These are phyloP conservation scores for Brachyistius frenatus DNA, from an alignment of 2,113 vertebrate genomes.

Conservation along the genomic window DNA sequence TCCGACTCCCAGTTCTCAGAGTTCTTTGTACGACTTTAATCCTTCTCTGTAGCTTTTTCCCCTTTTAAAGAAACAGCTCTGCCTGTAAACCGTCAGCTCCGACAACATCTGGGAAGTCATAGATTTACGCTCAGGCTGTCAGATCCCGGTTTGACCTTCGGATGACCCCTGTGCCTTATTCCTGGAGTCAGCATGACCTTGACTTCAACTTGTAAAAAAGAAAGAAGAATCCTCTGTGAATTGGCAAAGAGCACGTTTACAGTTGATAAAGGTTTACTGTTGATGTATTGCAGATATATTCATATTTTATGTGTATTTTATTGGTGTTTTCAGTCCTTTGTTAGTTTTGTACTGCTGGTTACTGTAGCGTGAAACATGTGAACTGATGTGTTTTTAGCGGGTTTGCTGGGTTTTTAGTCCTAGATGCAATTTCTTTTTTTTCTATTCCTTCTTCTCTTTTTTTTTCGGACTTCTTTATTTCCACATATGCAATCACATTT, in stretches of 20 bases:
- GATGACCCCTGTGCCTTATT: constrained; percentile 74
- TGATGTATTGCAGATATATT: constrained; percentile 50
- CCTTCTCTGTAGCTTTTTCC: constrained; percentile 15
- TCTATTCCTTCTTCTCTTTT: constrained; percentile 38
- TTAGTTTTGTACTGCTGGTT: constrained; percentile 63
- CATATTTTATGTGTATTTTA: constrained; percentile 46
- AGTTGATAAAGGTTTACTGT: constrained; percentile 64
- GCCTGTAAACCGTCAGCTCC: not conserved
- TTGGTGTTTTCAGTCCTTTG: constrained; percentile 40
- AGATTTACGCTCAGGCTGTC: constrained; percentile 8
- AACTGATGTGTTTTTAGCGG: constrained; percentile 36
- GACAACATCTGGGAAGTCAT: not conserved
- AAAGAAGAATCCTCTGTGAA: constrained; percentile 46
- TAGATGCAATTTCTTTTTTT: constrained; percentile 50
- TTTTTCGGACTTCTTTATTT: constrained; percentile 58
- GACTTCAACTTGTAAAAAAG: constrained; percentile 11
- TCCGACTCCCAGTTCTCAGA: not conserved
- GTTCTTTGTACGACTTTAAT: constrained; percentile 10
- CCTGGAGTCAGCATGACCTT: constrained; percentile 25
- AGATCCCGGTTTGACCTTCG: constrained; percentile 23
- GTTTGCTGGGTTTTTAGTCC: constrained; percentile 55
- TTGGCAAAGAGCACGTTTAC: constrained; percentile 67
- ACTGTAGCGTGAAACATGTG: constrained; percentile 52
- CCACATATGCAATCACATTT: constrained; percentile 78
- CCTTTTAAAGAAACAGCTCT: not conserved